Percentiles rank a stretch among this genome's conserved stretches.
These are phyloP conservation scores for Agyllia agylla DNA, from an alignment of 2,888 invertebrate genomes.

Conservation along the genomic window DNA sequence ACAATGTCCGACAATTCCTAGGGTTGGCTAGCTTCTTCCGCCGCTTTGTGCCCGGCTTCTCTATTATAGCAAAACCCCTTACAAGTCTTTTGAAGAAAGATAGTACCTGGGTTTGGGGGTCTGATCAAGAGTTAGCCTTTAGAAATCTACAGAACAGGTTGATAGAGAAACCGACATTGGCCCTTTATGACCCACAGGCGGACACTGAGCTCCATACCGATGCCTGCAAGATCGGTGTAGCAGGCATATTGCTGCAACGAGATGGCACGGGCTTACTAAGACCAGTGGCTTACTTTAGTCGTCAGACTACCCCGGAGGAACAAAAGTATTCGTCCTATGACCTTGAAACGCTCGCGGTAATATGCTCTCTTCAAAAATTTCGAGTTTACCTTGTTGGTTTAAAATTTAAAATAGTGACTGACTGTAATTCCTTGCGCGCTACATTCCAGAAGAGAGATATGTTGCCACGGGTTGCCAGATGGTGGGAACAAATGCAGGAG, in stretches of 20 bases:
- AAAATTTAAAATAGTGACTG: neutral
- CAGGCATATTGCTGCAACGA: neutral
- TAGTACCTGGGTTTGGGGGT: neutral
- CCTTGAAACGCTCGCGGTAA: neutral
- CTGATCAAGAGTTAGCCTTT: neutral
- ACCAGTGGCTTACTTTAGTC: neutral
- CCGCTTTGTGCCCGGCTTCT: neutral
- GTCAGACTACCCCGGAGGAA: neutral
- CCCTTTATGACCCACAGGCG: neutral
- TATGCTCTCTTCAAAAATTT: neutral
- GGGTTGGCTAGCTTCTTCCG: neutral
- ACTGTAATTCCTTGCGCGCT: neutral
- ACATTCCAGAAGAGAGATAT: neutral
- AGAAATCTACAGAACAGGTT: neutral
- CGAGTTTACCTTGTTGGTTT: neutral
- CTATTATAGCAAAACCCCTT: neutral
- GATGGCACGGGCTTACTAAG: neutral
- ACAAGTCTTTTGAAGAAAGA: neutral
- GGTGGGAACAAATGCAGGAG: neutral
- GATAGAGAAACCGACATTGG: neutral
- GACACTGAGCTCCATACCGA: neutral
- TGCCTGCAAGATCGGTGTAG: neutral
- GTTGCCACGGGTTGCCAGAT: neutral
- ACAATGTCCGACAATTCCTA: neutral
- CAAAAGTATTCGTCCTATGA: neutral